These are phyloP conservation scores for Glossophaga mutica DNA, from an alignment of 2,797 vertebrate species.

Conservation along the genomic window DNA sequence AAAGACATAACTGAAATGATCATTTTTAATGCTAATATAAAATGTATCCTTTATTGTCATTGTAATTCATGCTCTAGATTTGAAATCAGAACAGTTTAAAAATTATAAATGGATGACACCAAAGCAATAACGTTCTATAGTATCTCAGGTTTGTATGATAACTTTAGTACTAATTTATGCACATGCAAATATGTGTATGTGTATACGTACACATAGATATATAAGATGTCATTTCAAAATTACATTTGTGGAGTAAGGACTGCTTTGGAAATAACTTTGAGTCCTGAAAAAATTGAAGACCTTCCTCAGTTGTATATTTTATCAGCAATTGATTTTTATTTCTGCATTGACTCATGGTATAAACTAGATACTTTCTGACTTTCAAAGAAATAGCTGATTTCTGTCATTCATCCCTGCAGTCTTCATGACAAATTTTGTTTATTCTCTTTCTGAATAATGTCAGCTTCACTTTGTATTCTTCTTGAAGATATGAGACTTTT, in stretches of 20 bases:
- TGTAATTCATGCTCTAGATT: conserved; percentile 52
- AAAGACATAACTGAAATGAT: conserved; percentile 67
- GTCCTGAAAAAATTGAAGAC: conserved; percentile 59
- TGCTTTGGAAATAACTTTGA: conserved; percentile 58
- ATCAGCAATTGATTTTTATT: conserved; percentile 28
- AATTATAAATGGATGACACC: conserved; percentile 63
- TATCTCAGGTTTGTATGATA: conserved; percentile 41
- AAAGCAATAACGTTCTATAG: conserved; percentile 65
- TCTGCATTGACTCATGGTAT: not conserved
- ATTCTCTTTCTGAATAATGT: conserved; percentile 54
- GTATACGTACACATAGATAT: not conserved
- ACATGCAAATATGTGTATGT: not conserved
- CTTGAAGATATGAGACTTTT: conserved; percentile 59
- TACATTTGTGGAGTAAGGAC: conserved; percentile 63
- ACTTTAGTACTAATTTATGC: conserved; percentile 36
- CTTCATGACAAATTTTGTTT: conserved; percentile 58
- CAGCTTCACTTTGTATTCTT: conserved; percentile 67
- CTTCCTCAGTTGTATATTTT: conserved; percentile 58
- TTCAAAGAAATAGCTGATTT: conserved; percentile 48
- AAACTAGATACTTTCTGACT: conserved; percentile 54
- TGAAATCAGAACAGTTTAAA: conserved; percentile 48
- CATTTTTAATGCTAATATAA: conserved; percentile 70
- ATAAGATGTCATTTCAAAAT: conserved; percentile 54
- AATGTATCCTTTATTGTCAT: conserved; percentile 72
- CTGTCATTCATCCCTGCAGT: conserved; percentile 52